Conservation (phyloP, 1,140 invertebrate genomes). For the Bombus affinis region DNA sequence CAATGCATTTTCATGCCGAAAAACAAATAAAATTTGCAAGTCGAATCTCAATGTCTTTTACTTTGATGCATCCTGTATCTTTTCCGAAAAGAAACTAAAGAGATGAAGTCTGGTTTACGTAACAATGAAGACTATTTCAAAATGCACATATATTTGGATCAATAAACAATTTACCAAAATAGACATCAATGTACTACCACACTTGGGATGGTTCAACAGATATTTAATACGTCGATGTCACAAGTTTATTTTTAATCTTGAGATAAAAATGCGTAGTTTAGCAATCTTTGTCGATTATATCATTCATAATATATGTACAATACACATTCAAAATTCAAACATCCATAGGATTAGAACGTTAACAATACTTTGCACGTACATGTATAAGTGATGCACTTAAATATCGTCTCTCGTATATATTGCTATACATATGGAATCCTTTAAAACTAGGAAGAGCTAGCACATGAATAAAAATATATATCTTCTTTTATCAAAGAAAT, state of each 20-base stretch:
- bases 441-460: slow-evolving; percentile 14
- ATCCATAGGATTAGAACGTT: not conserved
- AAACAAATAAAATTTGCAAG: slow-evolving; percentile 70
- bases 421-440: not conserved
- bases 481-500: slow-evolving; percentile 2
- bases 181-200: not conserved
- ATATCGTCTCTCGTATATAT: not conserved
- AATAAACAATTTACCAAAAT: slow-evolving; percentile 17
- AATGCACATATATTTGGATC: slow-evolving; percentile 13
- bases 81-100: not conserved
- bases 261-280: slow-evolving; percentile 24
- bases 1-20: slow-evolving; percentile 69
- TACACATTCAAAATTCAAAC: not conserved
- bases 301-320: slow-evolving; percentile 24
- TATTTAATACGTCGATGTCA: not conserved
- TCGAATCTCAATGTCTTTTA: slow-evolving; percentile 50
- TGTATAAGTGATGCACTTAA: not conserved
- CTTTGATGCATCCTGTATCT: not conserved
- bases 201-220: slow-evolving; percentile 1
- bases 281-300: not conserved
- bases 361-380: not conserved
- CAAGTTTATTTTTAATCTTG: slow-evolving; percentile 30
- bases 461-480: slow-evolving; percentile 42
- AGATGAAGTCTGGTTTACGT: not conserved
- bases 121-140: not conserved